Percentiles rank a stretch among this genome's conserved stretches.
phyloP scores from a whole-genome alignment of 1,140 invertebrate species.

The Macrocentrus cingulum region DNA sequence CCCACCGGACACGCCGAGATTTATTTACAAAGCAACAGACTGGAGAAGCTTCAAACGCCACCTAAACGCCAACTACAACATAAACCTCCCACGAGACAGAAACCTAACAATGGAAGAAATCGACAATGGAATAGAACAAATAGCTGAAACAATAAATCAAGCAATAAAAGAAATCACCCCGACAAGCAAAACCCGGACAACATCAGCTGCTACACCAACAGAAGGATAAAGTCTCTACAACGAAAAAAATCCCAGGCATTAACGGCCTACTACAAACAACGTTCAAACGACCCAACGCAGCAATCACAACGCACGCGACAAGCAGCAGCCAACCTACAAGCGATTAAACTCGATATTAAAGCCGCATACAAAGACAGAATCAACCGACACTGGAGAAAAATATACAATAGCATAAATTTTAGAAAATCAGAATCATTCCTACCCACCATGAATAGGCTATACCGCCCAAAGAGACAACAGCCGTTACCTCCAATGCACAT shows the following conservation, averaged over 20 bases:
- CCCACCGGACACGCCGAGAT: background rate
- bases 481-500: conserved; percentile 1
- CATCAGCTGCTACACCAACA: too few species aligned
- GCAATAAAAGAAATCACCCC: background rate
- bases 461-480: background rate
- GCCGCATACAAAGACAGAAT: too few species aligned
- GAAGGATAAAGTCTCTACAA: too few species aligned
- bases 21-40: background rate
- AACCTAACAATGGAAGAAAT: background rate
- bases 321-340: too few species aligned
- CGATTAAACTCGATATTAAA: too few species aligned
- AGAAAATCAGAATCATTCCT: conserved; percentile 6
- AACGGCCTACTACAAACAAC: too few species aligned
- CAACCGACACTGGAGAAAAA: conserved; percentile 8
- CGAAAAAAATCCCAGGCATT: too few species aligned
- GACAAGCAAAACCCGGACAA: too few species aligned
- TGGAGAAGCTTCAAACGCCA: background rate
- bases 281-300: too few species aligned
- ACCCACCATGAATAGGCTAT: conserved; percentile 17
- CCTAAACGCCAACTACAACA: background rate
- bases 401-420: conserved; percentile 4
- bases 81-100: background rate
- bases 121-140: background rate
- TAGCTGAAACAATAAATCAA: background rate
- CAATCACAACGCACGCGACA: too few species aligned